Evolutionary conservation across 2,888 invertebrate species (phyloP), one percentile per base, ranked within the genome.

Genomic region (Physocephala rufipes): DNA sequence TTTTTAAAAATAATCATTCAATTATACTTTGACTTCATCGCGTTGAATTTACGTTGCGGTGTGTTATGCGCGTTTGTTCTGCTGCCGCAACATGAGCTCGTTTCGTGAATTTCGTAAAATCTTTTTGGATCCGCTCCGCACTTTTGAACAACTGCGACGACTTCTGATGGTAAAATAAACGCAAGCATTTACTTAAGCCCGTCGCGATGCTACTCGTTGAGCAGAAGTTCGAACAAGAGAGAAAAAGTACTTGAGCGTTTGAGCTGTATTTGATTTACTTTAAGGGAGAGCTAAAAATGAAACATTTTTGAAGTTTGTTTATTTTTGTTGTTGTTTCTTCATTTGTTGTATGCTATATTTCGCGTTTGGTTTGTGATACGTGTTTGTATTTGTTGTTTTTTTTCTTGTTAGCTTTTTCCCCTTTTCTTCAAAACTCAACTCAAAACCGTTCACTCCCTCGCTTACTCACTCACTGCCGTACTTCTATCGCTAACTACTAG

Each of bases 151-250:
- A 58, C 67, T 65, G 68, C 71, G 68, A 71, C 73, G 73, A 61
- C 73, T 36, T 26, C 43, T 61, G 65, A 73, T 71, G 24, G 58
- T 62, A 55, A 68, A 73, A 73, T 73, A 71, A 73, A 73, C 71
- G 24, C 28, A 58, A 61, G 49, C 51, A 26, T 43, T 28, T 19
- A 26, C 16, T 67, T 62, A 13, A 69, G 69, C 16, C 63, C 15
- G 45, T 36, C 55, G n/a, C 59, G 51, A 64, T 58, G 71, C 67
- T 64, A 55, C 26, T 3, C 49, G 49, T 12, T 15, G 21, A 21
- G 53, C 53, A 9, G 21, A 12, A 21, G 13, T 55, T 55, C 7
- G 12, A 21, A 2, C n/a, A 24, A 55, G 53, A 55, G 49, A 49
- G 49, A 12, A n/a, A 49, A n/a, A 49, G 49, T 16, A n/a, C 13